A percentile compares a stretch with the other conserved stretches of the same genome.
phyloP scores from a whole-genome alignment of 2,888 invertebrate genomes.

The Morinoia aosen region DNA sequence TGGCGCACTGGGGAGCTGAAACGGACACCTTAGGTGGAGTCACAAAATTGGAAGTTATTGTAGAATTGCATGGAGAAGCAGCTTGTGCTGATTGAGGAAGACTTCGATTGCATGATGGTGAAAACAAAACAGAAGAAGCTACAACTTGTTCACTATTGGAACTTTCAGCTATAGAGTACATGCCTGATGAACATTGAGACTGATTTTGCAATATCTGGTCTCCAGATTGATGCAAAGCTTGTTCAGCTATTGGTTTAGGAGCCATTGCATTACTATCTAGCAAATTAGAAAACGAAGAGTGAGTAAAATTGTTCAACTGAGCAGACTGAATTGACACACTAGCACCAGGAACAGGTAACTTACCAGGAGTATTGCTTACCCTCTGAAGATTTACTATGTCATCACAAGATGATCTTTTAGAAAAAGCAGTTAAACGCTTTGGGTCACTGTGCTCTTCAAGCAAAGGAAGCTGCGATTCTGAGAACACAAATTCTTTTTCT shows the following conservation, averaged over 20 bases:
- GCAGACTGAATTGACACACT: background rate
- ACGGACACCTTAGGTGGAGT: background rate
- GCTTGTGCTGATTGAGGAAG: background rate
- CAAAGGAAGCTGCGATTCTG: constrained; percentile 22
- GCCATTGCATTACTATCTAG: background rate
- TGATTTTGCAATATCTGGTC: background rate
- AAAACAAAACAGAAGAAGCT: constrained; percentile 1
- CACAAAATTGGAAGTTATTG: background rate
- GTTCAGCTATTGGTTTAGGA: background rate
- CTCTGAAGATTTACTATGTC: background rate
- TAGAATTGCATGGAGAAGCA: background rate
- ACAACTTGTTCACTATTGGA: background rate
- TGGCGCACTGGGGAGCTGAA: background rate
- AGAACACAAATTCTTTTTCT: constrained; percentile 18
- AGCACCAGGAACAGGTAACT: background rate
- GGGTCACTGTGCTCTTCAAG: background rate
- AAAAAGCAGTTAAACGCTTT: background rate
- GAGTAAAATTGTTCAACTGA: constrained; percentile 3
- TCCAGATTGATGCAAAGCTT: background rate
- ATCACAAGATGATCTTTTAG: constrained; percentile 7
- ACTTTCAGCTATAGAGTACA: background rate
- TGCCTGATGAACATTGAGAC: background rate
- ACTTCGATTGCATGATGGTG: background rate
- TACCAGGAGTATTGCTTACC: background rate
- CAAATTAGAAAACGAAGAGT: background rate